Evolutionary conservation across 1,140 invertebrate species (phyloP), one percentile per base, ranked within the genome.

Genomic region (Orius insidiosus): DNA sequence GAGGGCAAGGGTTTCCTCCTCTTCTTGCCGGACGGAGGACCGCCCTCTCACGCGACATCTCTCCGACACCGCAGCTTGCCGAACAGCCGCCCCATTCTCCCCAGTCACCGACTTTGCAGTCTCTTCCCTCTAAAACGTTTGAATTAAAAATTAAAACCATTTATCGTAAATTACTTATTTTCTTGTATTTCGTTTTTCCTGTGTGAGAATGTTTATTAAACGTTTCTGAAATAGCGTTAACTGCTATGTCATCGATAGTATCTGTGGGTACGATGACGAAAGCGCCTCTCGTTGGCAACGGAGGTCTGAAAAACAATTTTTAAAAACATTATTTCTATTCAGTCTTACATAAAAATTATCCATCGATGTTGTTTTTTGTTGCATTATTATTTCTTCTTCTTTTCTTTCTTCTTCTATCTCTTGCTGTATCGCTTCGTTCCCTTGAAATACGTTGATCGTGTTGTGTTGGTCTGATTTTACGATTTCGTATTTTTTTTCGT

Each of bases 91-190:
- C 79, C 86, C 86, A 92, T 48, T 76, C 71, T 2, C 78, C 76
- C 87, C 86, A 92, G 48, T 83, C 78, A 40, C 78, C 72, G n/a
- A 90, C 82, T 52, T 77, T 74, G 60, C 87, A 90, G 59, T 88
- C 80, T 55, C 76, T 66, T 42, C 74, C 70, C 30, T 52, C 54
- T 54, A 55, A 24, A 24, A 3, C 24, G 24, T 24, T 24, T 24
- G 24, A n/a, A 24, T 24, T 24, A 14, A 45, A 34, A 34, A 43
- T 6, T 7, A 30, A 8, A 43, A 10, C n/a, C n/a, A n/a, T n/a
- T n/a, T n/a, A n/a, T n/a, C n/a, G n/a, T n/a, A 40, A 40, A 5
- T 40, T 40, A 43, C 16, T 30, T 7, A 43, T 3, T 19, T 24
- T 24, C 24, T 24, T 24, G 24, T 24, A 24, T 24, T 24, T 24